Evolutionary conservation across 64 coral and sea anemone genomes (phyloP).

Genomic region (Dendrophyllia cribrosa): DNA sequence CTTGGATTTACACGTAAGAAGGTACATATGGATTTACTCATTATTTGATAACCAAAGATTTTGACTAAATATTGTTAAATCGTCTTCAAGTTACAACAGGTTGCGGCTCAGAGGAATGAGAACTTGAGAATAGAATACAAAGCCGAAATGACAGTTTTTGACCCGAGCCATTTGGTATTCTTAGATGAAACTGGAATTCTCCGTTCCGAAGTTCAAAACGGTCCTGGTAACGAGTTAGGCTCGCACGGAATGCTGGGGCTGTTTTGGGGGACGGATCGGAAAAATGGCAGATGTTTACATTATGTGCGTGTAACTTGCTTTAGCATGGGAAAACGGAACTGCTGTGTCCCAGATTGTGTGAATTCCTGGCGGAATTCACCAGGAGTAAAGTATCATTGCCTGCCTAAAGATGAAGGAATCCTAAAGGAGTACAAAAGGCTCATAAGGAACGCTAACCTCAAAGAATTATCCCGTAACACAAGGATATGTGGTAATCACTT

Average conservation of each 20-base stretch:
- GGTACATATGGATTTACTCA: no score
- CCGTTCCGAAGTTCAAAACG: slow-evolving; percentile 7
- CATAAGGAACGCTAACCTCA: slow-evolving; percentile 59
- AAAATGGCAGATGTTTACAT: not conserved
- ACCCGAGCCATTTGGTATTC: no score
- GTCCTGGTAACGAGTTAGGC: not conserved
- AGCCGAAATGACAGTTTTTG: no score
- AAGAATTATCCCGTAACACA: slow-evolving; percentile 35
- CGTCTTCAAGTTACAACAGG: no score
- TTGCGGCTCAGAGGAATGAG: no score
- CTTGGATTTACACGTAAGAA: no score
- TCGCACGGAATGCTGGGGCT: not conserved
- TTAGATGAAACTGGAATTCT: no score
- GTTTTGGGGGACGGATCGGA: not conserved
- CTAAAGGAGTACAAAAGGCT: slow-evolving; percentile 51
- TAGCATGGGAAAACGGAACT: slow-evolving; percentile 59
- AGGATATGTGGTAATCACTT: slow-evolving; percentile 73
- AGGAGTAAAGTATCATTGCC: slow-evolving; percentile 62
- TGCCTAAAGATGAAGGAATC: slow-evolving; percentile 48
- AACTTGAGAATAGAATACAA: no score
- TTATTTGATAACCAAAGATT: no score
- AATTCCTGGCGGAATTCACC: slow-evolving; percentile 81
- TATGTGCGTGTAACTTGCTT: not conserved
- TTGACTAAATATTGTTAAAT: no score
- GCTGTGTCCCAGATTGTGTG: slow-evolving; percentile 68